These are phyloP conservation scores for Bolborhynchus lineola DNA, from an alignment of 2,113 vertebrate genomes.

Conservation along the genomic window DNA sequence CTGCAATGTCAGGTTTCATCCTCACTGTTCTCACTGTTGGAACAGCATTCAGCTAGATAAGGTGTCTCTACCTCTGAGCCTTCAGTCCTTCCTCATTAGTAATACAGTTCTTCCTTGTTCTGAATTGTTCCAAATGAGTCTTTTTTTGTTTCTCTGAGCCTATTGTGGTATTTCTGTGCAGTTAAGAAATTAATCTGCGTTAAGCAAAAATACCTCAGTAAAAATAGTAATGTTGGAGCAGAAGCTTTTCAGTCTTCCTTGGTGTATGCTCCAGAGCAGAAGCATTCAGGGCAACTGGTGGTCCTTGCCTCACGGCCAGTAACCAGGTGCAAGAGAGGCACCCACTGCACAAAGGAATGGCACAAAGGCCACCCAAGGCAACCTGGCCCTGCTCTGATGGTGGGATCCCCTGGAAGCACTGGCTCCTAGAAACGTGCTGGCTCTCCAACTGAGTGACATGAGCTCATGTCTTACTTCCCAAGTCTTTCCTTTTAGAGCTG, in stretches of 20 bases:
- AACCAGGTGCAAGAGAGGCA: background rate
- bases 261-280: background rate
- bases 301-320: background rate
- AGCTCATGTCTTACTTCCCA: background rate
- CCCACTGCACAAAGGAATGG: rapidly evolving
- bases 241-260: background rate
- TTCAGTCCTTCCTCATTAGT: background rate
- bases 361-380: background rate
- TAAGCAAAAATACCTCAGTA: background rate
- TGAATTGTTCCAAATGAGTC: slow-evolving; percentile 15
- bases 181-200: slow-evolving; percentile 12
- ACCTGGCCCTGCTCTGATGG: background rate
- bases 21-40: background rate
- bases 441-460: background rate
- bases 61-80: background rate
- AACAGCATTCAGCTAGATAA: background rate
- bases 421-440: background rate
- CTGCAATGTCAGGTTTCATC: background rate
- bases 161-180: slow-evolving; percentile 14
- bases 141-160: slow-evolving; percentile 21
- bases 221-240: background rate
- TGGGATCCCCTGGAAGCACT: background rate
- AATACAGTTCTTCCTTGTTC: background rate
- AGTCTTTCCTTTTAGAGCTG: background rate
- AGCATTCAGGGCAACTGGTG: background rate